Conservation (phyloP, 2,888 invertebrate genomes). For the Napeogenes sylphis region DNA sequence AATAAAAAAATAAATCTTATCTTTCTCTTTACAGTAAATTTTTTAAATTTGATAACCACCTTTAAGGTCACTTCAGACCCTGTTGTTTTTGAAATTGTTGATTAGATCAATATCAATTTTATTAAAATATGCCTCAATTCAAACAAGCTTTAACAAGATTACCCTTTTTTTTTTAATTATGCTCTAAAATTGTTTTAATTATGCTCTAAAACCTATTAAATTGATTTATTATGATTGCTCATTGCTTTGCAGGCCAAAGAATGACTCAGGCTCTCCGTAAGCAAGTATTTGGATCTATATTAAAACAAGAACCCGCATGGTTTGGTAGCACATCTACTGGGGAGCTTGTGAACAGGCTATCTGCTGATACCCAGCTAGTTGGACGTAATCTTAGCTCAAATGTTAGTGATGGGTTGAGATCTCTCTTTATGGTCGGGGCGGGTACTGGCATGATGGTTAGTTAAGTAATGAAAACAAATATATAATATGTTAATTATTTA, state of each 20-base stretch:
- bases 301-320: slow-evolving; percentile 93
- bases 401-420: slow-evolving; percentile 94
- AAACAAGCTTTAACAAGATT: too few relatives aligned
- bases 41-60: too few relatives aligned
- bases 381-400: slow-evolving; percentile 95
- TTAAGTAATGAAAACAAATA: neutral
- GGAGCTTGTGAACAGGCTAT: slow-evolving; percentile 92
- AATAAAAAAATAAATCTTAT: too few relatives aligned
- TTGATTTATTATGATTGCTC: too few relatives aligned
- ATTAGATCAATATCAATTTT: too few relatives aligned
- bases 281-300: slow-evolving; percentile 86
- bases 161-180: neutral
- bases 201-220: neutral
- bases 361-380: slow-evolving; percentile 93
- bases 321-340: slow-evolving; percentile 94
- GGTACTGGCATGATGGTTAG: slow-evolving; percentile 96
- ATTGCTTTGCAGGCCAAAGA: slow-evolving; percentile 82
- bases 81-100: too few relatives aligned
- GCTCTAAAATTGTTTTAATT: neutral
- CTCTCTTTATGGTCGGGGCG: slow-evolving; percentile 89
- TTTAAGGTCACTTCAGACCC: too few relatives aligned
- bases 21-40: too few relatives aligned
- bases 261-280: slow-evolving; percentile 90
- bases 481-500: neutral
- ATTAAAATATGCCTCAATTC: too few relatives aligned